Base-by-base conservation (phyloP, 2,888 invertebrate species). In the Carabus problematicus region DNA sequence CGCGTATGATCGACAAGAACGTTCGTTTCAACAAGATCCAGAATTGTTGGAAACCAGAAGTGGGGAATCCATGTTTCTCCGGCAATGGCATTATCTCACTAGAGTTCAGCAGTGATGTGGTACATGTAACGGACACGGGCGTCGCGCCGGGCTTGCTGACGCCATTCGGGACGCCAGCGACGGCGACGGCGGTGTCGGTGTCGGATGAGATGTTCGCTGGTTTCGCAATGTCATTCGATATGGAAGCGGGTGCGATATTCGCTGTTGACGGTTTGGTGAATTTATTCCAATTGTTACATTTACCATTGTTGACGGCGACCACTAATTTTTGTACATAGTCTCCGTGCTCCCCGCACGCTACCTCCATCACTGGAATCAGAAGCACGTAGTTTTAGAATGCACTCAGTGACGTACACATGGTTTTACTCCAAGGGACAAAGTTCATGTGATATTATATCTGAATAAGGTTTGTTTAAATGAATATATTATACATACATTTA, bases 271-370 rank as follows among this genome's bases (percentile, higher is more conserved):
- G 47, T 78, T 77, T 71, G 78, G 81, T 73, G 54, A 71, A 69
- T 72, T 81, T 80, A 66, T 80, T 79, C 72, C 86, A 87, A 74
- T 84, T 86, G 74, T 88, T 89, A 76, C 92, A 92, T 79, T 88
- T 88, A 56, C 94, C 93, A 72, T 89, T 89, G 78, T 92, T 91
- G 54, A 95, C 93, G 7, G 94, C 93, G 79, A 91, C 86, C 69
- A 95, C 94, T 71, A 95, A 83, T 79, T 91, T 92, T 76, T 92
- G 90, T 16, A 94, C 91, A 81, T 92, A 92, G 74, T 94, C 94
- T 42, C 97, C 97, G 79, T 96, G 95, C 79, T 97, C 97, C 0
- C 97, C 97, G 60, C 94, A 93, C 0, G 97, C 97, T 49, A 97
- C 95, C 82, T 97, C 97, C 89, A 97, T 94, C 60, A 96, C 96